A percentile compares a stretch with the other conserved stretches of the same genome.
Conservation (phyloP, 2,797 vertebrate genomes). For the Ctenosaura bakeri region DNA sequence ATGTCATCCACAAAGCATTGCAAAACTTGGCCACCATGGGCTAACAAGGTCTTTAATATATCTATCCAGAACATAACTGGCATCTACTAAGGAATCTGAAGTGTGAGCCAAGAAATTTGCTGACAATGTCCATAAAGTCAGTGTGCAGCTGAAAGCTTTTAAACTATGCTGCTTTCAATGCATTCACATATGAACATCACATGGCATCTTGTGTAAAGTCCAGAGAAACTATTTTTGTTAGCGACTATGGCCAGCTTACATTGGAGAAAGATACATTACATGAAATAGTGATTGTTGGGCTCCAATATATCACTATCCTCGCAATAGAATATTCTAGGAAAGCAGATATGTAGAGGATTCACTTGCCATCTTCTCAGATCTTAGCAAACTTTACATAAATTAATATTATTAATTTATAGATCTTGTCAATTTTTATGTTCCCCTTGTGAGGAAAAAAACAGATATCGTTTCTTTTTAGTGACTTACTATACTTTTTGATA, state of each 20-base stretch:
- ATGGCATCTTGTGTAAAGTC: conserved; percentile 5
- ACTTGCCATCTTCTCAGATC: background rate
- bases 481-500: background rate
- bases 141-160: background rate
- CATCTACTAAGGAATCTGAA: background rate
- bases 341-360: background rate
- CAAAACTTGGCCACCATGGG: too few relatives aligned
- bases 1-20: too few relatives aligned
- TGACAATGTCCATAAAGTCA: conserved; percentile 2
- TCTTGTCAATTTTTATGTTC: conserved; percentile 21
- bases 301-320: background rate
- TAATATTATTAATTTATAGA: conserved; percentile 27
- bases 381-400: conserved; percentile 12
- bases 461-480: background rate
- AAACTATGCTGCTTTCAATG: conserved; percentile 9
- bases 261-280: background rate
- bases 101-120: background rate
- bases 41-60: too few relatives aligned
- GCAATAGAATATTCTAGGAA: conserved; percentile 13
- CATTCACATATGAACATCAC: background rate
- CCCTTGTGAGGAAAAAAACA: conserved; percentile 1
- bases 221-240: conserved; percentile 7
- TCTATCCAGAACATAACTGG: background rate
- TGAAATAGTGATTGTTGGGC: background rate
- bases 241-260: background rate